A percentile compares a stretch with the other conserved stretches of the same genome.
Conservation (phyloP, 2,113 vertebrate species). For the Dipodomys ordii region DNA sequence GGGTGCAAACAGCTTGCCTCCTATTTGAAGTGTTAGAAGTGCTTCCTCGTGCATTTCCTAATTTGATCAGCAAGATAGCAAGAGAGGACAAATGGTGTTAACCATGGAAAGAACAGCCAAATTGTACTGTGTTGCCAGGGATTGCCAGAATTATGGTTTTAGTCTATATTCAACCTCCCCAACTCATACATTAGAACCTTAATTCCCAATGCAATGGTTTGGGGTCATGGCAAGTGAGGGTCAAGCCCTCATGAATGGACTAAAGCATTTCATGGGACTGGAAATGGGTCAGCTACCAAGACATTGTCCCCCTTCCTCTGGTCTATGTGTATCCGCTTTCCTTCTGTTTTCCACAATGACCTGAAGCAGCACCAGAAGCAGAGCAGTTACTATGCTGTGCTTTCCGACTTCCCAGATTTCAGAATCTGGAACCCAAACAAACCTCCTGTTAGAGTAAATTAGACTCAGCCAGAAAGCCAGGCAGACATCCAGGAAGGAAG, state of each 20-base stretch:
- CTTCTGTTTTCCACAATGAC: not conserved
- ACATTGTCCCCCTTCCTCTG: not conserved
- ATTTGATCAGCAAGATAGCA: constrained; percentile 30
- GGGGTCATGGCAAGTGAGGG: not conserved
- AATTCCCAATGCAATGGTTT: not conserved
- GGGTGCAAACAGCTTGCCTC: constrained; percentile 16
- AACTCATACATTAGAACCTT: too few relatives aligned
- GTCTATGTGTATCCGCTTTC: not conserved
- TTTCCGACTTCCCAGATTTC: not conserved
- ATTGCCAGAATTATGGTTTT: not conserved
- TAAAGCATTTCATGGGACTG: not conserved
- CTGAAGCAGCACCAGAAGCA: not conserved
- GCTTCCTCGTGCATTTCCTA: constrained; percentile 47
- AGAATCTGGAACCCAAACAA: not conserved
- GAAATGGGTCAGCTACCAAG: not conserved
- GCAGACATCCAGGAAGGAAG: too few relatives aligned
- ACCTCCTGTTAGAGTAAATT: too few relatives aligned
- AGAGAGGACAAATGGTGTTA: not conserved
- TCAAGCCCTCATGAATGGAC: not conserved
- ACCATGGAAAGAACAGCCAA: not conserved
- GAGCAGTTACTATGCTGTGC: too few relatives aligned
- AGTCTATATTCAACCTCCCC: not conserved
- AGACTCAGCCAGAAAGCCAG: too few relatives aligned
- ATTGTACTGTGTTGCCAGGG: not conserved
- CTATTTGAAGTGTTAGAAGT: not conserved